These are phyloP conservation scores for Drosophila peninsularis DNA, from an alignment of 2,888 invertebrate genomes.

Conservation along the genomic window DNA sequence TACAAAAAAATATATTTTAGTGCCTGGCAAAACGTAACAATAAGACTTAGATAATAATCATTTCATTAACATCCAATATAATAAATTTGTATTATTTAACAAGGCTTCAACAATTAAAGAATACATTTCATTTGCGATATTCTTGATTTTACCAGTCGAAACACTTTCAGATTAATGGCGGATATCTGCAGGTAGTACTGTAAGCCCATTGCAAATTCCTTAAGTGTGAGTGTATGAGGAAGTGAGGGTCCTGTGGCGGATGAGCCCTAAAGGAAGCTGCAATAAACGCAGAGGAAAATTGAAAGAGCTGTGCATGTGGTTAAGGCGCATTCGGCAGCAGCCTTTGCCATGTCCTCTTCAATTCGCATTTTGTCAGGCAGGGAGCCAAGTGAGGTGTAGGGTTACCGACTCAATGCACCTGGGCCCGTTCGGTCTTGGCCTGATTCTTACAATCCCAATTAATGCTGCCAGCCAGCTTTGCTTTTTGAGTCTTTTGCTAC, in stretches of 20 bases:
- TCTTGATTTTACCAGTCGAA: background rate
- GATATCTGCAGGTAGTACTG: background rate
- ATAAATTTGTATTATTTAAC: too few relatives aligned
- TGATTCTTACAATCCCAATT: constrained; percentile 61
- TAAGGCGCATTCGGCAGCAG: constrained; percentile 59
- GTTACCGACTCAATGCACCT: background rate
- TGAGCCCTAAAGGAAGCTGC: constrained; percentile 11
- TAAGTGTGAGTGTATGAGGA: constrained; percentile 12
- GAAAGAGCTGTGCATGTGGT: constrained; percentile 60
- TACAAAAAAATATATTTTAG: background rate
- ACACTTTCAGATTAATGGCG: too few relatives aligned
- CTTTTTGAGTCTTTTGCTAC: constrained; percentile 59
- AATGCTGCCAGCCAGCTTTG: constrained; percentile 76
- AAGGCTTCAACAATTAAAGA: too few relatives aligned
- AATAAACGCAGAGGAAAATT: constrained; percentile 17
- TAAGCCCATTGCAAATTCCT: background rate
- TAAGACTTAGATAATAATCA: too few relatives aligned
- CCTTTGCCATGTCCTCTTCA: constrained; percentile 53
- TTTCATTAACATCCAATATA: too few relatives aligned
- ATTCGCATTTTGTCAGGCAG: constrained; percentile 49
- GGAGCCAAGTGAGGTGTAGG: background rate
- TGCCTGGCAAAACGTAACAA: too few relatives aligned
- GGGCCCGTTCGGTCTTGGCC: constrained; percentile 1
- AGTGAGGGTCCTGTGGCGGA: background rate
- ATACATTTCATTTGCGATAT: too few relatives aligned